Base-by-base conservation (phyloP, 2,888 invertebrate genomes). In the Geophilus truncorum region DNA sequence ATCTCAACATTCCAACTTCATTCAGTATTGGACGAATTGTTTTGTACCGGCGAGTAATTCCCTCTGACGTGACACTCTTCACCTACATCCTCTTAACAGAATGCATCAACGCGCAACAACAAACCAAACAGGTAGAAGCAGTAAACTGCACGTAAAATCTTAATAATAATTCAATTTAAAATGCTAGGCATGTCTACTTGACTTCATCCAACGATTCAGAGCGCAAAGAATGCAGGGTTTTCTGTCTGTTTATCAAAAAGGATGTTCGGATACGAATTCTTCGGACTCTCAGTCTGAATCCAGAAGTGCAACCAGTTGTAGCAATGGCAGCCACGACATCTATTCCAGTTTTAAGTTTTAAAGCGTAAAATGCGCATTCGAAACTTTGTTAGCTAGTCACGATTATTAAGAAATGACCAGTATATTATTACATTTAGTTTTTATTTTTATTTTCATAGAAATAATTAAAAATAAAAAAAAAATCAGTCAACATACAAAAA, bases 201-300 rank as follows among this genome's bases (percentile, higher is more conserved):
- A 88, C 82, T 88, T 88, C 82, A 87, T 87, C 2, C 87, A 87
- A 82, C 83, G 87, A 28, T 84, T 88, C 82, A 83, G 88, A 80
- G 86, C 87, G 3, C 87, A 88, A 81, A 83, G 87, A 25, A 86
- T 88, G 85, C 86, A 86, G 30, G 87, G 87, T 6, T 88, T 87
- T 82, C 83, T 88, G 32, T 87, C 87, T 5, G 86, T 87, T 7
- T 88, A 88, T 80, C 82, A 0, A 93, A 85, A 91, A 94, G 40
- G 36, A 21, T 62, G 0, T 15, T 12, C 21, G 10, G 57, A 18
- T n/a, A n/a, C n/a, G n/a, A 28, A 0, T n/a, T 79, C 79, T 25
- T 57, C 51, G 2, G 79, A 79, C 28, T 79, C 79, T 1, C 40
- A n/a, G 4, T 23, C 23, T 0, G 78, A 78, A 10, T 77, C 28